phyloP scores from a whole-genome alignment of 2,888 invertebrate genomes.

The Theretra japonica region DNA sequence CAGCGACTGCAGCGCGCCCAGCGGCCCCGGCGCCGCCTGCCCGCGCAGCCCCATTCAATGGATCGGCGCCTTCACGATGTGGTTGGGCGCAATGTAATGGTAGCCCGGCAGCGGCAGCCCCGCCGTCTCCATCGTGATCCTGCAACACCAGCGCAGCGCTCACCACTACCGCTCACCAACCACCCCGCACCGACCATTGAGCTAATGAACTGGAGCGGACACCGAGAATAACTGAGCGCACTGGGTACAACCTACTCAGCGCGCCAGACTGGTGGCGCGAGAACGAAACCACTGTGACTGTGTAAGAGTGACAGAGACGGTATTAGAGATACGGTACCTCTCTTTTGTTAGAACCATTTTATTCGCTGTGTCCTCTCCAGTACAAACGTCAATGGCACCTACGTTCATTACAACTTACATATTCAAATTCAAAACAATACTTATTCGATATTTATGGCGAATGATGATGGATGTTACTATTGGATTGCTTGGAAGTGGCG shows the following conservation, averaged over 20 bases:
- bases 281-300: no score
- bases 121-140: conserved; percentile 98
- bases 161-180: no score
- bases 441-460: not conserved
- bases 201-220: no score
- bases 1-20: conserved; percentile 59
- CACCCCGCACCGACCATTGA: not conserved
- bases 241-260: no score
- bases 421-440: not conserved
- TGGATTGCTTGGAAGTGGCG: conserved; percentile 58
- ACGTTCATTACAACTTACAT: not conserved
- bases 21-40: conserved; percentile 63
- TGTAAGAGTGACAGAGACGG: no score
- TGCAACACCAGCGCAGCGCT: conserved; percentile 76
- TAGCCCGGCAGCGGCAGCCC: conserved; percentile 95
- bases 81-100: conserved; percentile 96
- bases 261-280: no score
- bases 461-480: conserved; percentile 33
- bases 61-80: conserved; percentile 96
- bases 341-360: no score
- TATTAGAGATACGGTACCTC: no score
- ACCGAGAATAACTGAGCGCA: no score
- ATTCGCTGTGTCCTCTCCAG: no score
- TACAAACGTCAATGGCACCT: no score
- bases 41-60: conserved; percentile 87